phyloP scores from a whole-genome alignment of 2,797 vertebrate genomes.

The Melanotaenia parkinsoni region DNA sequence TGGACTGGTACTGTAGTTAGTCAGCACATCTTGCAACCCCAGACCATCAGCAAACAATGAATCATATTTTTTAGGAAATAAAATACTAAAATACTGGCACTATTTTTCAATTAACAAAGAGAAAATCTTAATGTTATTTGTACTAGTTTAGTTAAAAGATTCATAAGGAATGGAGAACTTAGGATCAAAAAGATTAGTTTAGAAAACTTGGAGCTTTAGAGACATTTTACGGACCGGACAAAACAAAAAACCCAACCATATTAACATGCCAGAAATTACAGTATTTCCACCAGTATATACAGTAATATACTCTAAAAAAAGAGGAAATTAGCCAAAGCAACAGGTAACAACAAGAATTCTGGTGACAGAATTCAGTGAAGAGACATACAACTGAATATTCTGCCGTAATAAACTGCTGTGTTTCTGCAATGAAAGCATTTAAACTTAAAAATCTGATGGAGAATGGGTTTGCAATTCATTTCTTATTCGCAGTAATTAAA shows the following conservation, averaged over 20 bases:
- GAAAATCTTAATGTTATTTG: not conserved
- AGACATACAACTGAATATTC: too few relatives aligned
- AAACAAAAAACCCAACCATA: not conserved
- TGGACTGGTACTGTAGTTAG: too few relatives aligned
- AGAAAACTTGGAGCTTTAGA: slow-evolving; percentile 15
- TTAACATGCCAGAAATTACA: not conserved
- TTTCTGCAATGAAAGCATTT: not conserved
- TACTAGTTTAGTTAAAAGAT: not conserved
- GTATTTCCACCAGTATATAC: slow-evolving; percentile 1
- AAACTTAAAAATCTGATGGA: not conserved
- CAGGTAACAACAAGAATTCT: not conserved
- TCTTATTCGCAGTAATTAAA: not conserved
- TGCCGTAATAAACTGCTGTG: not conserved
- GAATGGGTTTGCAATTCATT: not conserved
- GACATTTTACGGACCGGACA: slow-evolving; percentile 9
- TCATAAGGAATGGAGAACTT: slow-evolving; percentile 5
- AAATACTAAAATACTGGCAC: not conserved
- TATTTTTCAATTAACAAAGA: not conserved
- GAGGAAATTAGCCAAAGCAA: not conserved
- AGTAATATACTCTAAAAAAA: not conserved
- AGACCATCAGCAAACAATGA: too few relatives aligned
- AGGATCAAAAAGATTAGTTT: slow-evolving; percentile 15
- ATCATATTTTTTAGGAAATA: too few relatives aligned
- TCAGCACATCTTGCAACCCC: too few relatives aligned
- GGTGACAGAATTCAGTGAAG: not conserved